Evolutionary conservation across 2,113 vertebrate species (phyloP), one percentile per base, ranked within the genome.

Genomic region (Microcebus murinus): DNA sequence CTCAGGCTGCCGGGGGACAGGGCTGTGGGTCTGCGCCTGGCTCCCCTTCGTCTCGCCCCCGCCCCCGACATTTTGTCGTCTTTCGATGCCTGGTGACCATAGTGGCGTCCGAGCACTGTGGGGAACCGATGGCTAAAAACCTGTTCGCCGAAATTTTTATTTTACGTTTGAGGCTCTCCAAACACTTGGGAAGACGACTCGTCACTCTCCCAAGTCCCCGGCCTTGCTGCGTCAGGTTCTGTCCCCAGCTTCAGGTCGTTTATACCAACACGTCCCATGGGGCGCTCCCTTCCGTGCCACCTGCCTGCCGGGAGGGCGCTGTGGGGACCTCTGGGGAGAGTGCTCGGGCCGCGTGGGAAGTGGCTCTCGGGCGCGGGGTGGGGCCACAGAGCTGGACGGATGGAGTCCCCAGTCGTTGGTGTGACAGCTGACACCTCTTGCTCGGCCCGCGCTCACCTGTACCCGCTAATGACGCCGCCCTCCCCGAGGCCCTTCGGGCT

Each of bases 231-330:
- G 0, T 8, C 25, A 11, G 3, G 36, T 68, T 76, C 34, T 31
- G 3, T n/a, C 36, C 48, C 34, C 18, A 2, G 3, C 34, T 0
- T 2, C 12, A 0, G 31, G 9, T 13, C 39, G 70, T 12, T 42
- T 2, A 1, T 5, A 3, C 52, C 57, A 17, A 39, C 52, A 8
- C 27, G 23, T 14, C 25, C 10, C 10, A 20, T 42, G 4, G 4
- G 31, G 12, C 39, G 59, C 29, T 14, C 8, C 59, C 63, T 29
- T 65, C 23, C 14, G 23, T 5, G 27, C 11, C 59, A 61, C 59
- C 61, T 11, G 11, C 27, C 61, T 45, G 4, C 27, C 45, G 1
- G 45, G 10, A 29, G 27, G 27, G 61, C 27, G 1, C 61, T 13
- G 27, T 63, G 25, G 27, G 61, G 9, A 27, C 25, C 27, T 63